These are phyloP conservation scores for Erinaceus europaeus DNA, from an alignment of 2,113 vertebrate genomes.

Conservation along the genomic window DNA sequence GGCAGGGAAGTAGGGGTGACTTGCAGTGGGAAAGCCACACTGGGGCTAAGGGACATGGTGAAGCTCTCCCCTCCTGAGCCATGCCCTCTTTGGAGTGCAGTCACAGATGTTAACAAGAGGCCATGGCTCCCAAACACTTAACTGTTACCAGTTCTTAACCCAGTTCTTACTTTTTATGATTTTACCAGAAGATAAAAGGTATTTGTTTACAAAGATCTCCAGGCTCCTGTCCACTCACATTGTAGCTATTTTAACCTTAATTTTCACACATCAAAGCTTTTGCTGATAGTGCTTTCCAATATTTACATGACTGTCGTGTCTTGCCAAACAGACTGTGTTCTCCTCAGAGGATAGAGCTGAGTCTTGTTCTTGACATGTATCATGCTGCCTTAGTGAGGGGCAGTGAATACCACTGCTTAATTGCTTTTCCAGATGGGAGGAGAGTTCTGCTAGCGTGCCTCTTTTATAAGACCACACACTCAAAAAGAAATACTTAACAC, in stretches of 20 bases:
- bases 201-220: slow-evolving; percentile 19
- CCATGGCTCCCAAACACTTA: neutral
- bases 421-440: slow-evolving; percentile 23
- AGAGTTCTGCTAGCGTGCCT: slow-evolving; percentile 21
- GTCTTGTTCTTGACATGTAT: slow-evolving; percentile 26
- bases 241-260: slow-evolving; percentile 31
- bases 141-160: neutral
- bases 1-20: neutral
- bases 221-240: neutral
- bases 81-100: neutral
- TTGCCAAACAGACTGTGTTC: slow-evolving; percentile 1
- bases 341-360: neutral
- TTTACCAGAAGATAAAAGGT: slow-evolving; percentile 29
- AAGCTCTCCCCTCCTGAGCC: neutral
- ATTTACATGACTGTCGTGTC: slow-evolving; percentile 36
- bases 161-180: slow-evolving; percentile 25
- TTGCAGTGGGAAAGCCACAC: neutral
- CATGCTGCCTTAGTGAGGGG: slow-evolving; percentile 7
- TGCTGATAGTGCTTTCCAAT: neutral
- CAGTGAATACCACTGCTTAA: slow-evolving; percentile 20
- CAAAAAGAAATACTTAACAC: neutral
- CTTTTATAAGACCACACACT: slow-evolving; percentile 13
- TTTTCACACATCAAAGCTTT: slow-evolving; percentile 46
- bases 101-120: neutral
- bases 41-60: neutral